These are phyloP conservation scores for Platyrinchus mystaceus DNA, from an alignment of 2,797 vertebrate species.

Conservation along the genomic window DNA sequence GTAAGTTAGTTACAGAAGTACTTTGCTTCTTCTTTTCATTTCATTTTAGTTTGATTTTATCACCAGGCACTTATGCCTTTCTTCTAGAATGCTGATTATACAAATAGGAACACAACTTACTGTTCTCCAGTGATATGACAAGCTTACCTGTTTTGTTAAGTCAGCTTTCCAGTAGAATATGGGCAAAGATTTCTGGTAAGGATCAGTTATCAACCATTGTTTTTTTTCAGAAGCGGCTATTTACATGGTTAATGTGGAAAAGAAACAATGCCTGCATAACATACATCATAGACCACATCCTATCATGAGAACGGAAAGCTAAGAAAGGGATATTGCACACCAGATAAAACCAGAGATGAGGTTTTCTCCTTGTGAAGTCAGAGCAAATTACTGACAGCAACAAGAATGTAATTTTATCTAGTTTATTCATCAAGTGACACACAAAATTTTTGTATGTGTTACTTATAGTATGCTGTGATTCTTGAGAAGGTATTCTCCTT, in stretches of 20 bases:
- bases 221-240: not conserved
- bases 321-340: not conserved
- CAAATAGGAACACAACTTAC: not conserved
- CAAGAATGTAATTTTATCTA: not conserved
- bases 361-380: not conserved
- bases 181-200: not conserved
- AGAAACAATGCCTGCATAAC: not conserved
- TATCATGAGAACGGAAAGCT: not conserved
- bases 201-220: not conserved
- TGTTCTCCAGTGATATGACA: not conserved
- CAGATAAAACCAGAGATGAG: not conserved
- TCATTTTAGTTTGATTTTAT: not conserved
- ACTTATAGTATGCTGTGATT: not conserved
- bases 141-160: not conserved
- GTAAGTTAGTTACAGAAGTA: not conserved
- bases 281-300: not conserved
- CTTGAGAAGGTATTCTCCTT: not conserved
- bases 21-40: not conserved
- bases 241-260: not conserved
- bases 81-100: not conserved
- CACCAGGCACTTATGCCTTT: not conserved
- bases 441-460: not conserved
- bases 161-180: not conserved
- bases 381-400: not conserved
- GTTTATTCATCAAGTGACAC: not conserved